Evolutionary conservation across 2,888 invertebrate species (phyloP).

Genomic region (Parascotia fuliginaria): DNA sequence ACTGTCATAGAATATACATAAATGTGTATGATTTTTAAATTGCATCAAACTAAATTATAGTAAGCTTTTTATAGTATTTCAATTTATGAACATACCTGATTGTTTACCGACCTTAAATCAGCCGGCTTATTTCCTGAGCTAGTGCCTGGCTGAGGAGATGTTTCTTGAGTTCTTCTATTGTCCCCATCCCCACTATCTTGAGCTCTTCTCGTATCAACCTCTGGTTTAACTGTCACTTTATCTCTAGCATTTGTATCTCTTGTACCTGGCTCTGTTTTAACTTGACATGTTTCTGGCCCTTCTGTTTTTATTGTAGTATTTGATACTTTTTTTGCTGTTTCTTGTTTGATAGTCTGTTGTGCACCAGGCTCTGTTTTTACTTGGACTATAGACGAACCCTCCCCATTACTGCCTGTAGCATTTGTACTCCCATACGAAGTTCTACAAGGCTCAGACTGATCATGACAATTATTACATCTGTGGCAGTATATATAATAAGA

Average conservation of each 20-base stretch:
- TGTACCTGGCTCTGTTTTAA: slow-evolving; percentile 63
- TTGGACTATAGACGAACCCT: slow-evolving; percentile 40
- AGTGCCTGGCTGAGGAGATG: slow-evolving; percentile 74
- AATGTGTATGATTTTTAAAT: too few species aligned
- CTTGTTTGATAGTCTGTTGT: slow-evolving; percentile 60
- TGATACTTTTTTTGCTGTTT: slow-evolving; percentile 39
- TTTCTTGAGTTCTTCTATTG: slow-evolving; percentile 43
- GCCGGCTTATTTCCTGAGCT: slow-evolving; percentile 55
- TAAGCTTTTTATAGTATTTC: too few species aligned
- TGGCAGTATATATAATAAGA: slow-evolving; percentile 23
- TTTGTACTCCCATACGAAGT: slow-evolving; percentile 39
- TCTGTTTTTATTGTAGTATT: slow-evolving; percentile 57
- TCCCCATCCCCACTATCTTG: slow-evolving; percentile 61
- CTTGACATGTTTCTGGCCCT: slow-evolving; percentile 39
- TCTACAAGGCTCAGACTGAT: slow-evolving; percentile 49
- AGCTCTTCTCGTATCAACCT: slow-evolving; percentile 44
- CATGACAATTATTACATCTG: slow-evolving; percentile 49
- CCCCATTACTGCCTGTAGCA: slow-evolving; percentile 34
- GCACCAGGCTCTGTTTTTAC: slow-evolving; percentile 67
- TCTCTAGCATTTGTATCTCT: slow-evolving; percentile 39
- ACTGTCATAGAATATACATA: too few species aligned
- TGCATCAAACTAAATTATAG: too few species aligned
- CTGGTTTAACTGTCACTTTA: slow-evolving; percentile 61
- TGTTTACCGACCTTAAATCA: slow-evolving; percentile 27
- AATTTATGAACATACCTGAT: slow-evolving; percentile 32